Conservation (phyloP, 2,797 vertebrate genomes). For the Galagoides demidoff region DNA sequence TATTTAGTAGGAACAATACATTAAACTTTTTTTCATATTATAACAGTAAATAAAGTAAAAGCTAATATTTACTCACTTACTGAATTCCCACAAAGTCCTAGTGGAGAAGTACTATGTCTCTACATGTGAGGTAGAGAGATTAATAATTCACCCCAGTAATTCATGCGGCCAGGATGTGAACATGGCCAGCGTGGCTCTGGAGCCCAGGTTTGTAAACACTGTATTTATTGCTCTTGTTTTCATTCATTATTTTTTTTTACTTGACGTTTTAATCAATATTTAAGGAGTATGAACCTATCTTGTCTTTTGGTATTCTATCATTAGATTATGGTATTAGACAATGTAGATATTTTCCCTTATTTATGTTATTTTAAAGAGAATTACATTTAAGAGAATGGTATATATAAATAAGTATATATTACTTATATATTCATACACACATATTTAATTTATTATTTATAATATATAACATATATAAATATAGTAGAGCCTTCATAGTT, state of each 20-base stretch:
- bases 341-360: conserved; percentile 21
- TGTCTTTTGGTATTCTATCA: neutral
- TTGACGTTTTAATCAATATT: conserved; percentile 14
- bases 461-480: neutral
- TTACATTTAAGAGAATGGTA: neutral
- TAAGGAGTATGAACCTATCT: conserved; percentile 9
- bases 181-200: neutral
- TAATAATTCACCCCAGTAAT: neutral
- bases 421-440: neutral
- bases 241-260: neutral
- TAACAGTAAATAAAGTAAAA: conserved; percentile 47
- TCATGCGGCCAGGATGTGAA: neutral
- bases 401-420: neutral
- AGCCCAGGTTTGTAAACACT: neutral
- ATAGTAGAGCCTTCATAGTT: neutral
- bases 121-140: neutral
- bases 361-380: neutral
- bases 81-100: neutral
- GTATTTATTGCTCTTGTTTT: neutral
- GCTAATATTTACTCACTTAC: neutral
- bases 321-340: neutral
- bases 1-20: conserved; percentile 48
- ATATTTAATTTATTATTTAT: neutral
- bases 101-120: neutral
- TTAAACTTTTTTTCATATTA: conserved; percentile 47